Evolutionary conservation across 2,888 invertebrate genomes (phyloP).

Genomic region (Oscheius sp.): DNA sequence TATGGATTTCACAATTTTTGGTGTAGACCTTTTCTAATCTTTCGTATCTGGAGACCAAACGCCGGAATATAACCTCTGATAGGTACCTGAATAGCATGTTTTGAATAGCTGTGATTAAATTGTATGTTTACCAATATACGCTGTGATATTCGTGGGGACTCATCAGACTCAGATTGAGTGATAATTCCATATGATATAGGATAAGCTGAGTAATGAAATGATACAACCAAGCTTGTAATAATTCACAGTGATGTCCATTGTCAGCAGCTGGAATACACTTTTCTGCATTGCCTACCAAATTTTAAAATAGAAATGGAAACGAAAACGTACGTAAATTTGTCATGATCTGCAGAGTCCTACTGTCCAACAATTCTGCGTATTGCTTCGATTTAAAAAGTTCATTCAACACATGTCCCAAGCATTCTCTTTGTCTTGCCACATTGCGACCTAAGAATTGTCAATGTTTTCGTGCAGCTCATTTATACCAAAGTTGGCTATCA

Average conservation of each 20-base stretch:
- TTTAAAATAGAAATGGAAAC: neutral
- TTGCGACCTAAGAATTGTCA: conserved; percentile 83
- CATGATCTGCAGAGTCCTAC: conserved; percentile 9
- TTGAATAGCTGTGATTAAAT: neutral
- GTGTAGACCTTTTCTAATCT: conserved; percentile 16
- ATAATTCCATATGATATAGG: conserved; percentile 91
- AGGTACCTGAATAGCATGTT: conserved; percentile 45
- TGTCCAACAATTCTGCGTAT: conserved; percentile 78
- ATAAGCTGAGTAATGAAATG: conserved; percentile 80
- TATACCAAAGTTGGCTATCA: conserved; percentile 33
- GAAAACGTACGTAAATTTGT: conserved; percentile 12
- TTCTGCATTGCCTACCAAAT: neutral
- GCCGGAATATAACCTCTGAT: conserved; percentile 44
- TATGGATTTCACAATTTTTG: conserved; percentile 11
- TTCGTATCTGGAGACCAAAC: conserved; percentile 23
- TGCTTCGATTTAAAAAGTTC: conserved; percentile 92
- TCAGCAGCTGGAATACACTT: conserved; percentile 21
- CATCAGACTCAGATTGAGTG: conserved; percentile 94
- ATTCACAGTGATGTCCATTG: conserved; percentile 10
- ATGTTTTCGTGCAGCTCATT: neutral
- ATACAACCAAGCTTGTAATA: conserved; percentile 20
- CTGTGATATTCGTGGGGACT: conserved; percentile 95
- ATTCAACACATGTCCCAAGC: conserved; percentile 87
- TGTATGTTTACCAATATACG: conserved; percentile 84
- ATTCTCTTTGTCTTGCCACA: conserved; percentile 92